Evolutionary conservation across 2,888 invertebrate genomes (phyloP), one percentile per base, ranked within the genome.

Genomic region (Thyatira batis): DNA sequence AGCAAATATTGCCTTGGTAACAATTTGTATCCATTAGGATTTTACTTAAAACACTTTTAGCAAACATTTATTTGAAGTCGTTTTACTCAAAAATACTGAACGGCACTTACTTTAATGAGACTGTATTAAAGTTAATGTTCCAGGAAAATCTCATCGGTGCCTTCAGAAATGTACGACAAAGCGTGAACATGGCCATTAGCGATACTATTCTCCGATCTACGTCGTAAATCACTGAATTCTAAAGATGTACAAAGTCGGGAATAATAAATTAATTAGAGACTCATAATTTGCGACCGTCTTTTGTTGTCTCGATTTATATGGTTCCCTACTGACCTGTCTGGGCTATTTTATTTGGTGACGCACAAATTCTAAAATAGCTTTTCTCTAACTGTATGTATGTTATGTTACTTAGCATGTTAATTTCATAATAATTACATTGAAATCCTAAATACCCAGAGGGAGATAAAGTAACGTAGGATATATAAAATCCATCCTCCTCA

Each of bases 11-110:
- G 6, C 23, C 6, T 3, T 23, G 23, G 23, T 23, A 4, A 5
- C 25, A 25, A 10, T 33, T 28, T 53, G 50, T 53, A 52, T 53
- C 54, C 55, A 54, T 33, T 45, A 13, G 23, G 23, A 6, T 23
- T 43, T 3, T 17, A 17, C 11, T 13, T 17, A 43, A 43, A 43
- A 43, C 8, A 17, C 2, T 10, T 45, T 45, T 27, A 2, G 1
- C 17, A 46, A 1, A 27, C 13, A 13, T 33, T 33, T 13, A 3
- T 13, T 33, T 23, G 23, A 23, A 33, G 11, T 33, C 33, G 13
- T 33, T 33, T 33, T 33, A 33, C 33, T 13, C 3, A 33, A 33
- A 33, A 46, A 46, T 25, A 27, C 27, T 45, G 27, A 46, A 27
- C 27, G 51, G 21, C 44, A 51, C 20, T 51, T n/a, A 45, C n/a